Percentiles rank a stretch among this genome's conserved stretches.
These are phyloP conservation scores for Graphium colonna DNA, from an alignment of 2,888 invertebrate genomes.

Conservation along the genomic window DNA sequence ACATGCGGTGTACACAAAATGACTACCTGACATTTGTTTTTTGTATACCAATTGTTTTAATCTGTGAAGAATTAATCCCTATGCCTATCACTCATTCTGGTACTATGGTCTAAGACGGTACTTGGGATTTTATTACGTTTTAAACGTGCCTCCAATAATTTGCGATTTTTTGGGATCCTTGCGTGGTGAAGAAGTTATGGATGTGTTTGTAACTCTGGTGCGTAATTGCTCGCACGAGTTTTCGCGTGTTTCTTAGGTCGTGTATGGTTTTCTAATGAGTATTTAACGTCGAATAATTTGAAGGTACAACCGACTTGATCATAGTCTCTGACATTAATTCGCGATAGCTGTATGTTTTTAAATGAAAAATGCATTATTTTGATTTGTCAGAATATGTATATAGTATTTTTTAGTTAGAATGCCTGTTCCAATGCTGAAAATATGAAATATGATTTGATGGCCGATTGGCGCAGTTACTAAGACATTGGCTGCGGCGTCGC, in stretches of 20 bases:
- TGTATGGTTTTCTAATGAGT: neutral
- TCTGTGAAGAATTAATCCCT: constrained; percentile 18
- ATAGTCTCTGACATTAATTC: too few relatives aligned
- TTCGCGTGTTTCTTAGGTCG: neutral
- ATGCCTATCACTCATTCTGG: constrained; percentile 16
- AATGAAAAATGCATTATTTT: too few relatives aligned
- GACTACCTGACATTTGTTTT: constrained; percentile 10
- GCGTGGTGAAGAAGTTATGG: neutral
- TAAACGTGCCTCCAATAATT: constrained; percentile 1
- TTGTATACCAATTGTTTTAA: constrained; percentile 17
- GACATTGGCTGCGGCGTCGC: too few relatives aligned
- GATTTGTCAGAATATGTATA: too few relatives aligned
- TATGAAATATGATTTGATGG: too few relatives aligned
- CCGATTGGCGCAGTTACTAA: too few relatives aligned
- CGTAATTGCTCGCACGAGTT: neutral
- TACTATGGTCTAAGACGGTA: constrained; percentile 10
- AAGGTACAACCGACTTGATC: too few relatives aligned
- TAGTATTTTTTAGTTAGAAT: too few relatives aligned
- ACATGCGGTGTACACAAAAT: constrained; percentile 19
- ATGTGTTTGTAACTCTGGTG: neutral
- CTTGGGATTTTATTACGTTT: constrained; percentile 16
- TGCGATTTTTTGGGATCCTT: neutral
- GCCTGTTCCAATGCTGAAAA: too few relatives aligned
- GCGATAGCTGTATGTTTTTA: too few relatives aligned
- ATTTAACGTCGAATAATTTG: neutral